phyloP scores from a whole-genome alignment of 2,888 invertebrate genomes.

The Adelognathus sp. region DNA sequence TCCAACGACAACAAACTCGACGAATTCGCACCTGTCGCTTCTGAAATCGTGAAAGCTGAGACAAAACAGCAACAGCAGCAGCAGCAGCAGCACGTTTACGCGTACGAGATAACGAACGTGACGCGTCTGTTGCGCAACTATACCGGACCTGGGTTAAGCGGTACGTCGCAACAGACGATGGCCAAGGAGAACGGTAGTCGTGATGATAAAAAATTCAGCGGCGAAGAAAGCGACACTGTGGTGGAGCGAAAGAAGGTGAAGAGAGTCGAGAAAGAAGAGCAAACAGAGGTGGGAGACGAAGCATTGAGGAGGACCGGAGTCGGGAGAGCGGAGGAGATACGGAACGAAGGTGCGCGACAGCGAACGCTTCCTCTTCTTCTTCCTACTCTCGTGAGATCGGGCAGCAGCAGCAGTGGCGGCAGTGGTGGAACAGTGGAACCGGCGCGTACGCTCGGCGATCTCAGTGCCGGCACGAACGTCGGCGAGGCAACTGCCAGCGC shows the following conservation, averaged over 20 bases:
- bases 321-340: slow-evolving; percentile 63
- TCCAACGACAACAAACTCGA: slow-evolving; percentile 25
- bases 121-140: slow-evolving; percentile 79
- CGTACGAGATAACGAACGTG: slow-evolving; percentile 79
- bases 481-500: slow-evolving; percentile 70
- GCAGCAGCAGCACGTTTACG: slow-evolving; percentile 78
- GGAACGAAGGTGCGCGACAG: slow-evolving; percentile 54
- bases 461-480: slow-evolving; percentile 79
- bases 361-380: slow-evolving; percentile 67
- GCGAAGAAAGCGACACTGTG: slow-evolving; percentile 31
- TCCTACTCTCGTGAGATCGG: slow-evolving; percentile 67
- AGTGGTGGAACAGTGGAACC: slow-evolving; percentile 71
- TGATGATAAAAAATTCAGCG: slow-evolving; percentile 20
- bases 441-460: slow-evolving; percentile 73
- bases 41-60: slow-evolving; percentile 54
- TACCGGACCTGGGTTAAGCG: slow-evolving; percentile 76
- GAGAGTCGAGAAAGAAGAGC: slow-evolving; percentile 25
- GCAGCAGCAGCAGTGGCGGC: slow-evolving; percentile 59
- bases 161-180: slow-evolving; percentile 60
- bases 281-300: slow-evolving; percentile 56
- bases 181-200: slow-evolving; percentile 18
- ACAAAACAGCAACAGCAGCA: slow-evolving; percentile 68
- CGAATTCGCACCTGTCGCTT: slow-evolving; percentile 38
- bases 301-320: slow-evolving; percentile 70
- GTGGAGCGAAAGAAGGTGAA: slow-evolving; percentile 25